Percentiles rank a stretch among this genome's conserved stretches.
These are phyloP conservation scores for Drosophila ananassae DNA, from an alignment of 1,140 invertebrate genomes.

Conservation along the genomic window DNA sequence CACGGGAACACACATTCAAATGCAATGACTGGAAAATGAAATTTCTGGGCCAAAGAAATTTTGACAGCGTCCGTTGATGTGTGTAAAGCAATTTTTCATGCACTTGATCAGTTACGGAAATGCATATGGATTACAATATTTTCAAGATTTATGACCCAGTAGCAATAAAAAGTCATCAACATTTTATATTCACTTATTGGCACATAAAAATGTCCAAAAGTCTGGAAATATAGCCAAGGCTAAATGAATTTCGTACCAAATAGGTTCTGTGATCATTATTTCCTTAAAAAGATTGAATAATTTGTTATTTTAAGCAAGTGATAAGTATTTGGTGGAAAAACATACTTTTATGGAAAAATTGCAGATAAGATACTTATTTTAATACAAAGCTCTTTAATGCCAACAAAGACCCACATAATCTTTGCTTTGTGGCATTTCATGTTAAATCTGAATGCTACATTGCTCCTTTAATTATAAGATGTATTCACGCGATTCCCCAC, in stretches of 20 bases:
- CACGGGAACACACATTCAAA: conserved; percentile 9
- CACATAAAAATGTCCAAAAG: too few relatives aligned
- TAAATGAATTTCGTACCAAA: conserved; percentile 35
- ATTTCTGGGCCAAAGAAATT: conserved; percentile 21
- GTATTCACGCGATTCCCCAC: background rate
- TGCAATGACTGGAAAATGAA: conserved; percentile 19
- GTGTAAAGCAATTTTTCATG: conserved; percentile 37
- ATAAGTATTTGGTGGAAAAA: background rate
- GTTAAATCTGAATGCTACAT: background rate
- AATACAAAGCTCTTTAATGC: too few relatives aligned
- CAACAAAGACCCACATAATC: background rate
- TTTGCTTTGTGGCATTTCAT: background rate
- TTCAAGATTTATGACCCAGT: background rate
- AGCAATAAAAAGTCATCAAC: background rate
- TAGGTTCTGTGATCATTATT: conserved; percentile 14
- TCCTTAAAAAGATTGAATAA: conserved; percentile 12
- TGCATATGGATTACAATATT: background rate
- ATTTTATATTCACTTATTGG: conserved; percentile 16
- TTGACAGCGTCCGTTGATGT: conserved; percentile 31
- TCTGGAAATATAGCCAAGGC: conserved; percentile 3
- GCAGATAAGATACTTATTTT: too few relatives aligned
- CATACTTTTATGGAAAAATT: background rate
- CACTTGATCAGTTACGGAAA: conserved; percentile 17
- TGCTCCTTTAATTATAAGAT: conserved; percentile 7
- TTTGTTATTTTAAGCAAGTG: background rate